phyloP scores from a whole-genome alignment of 2,113 vertebrate genomes.

The Prionailurus viverrinus region DNA sequence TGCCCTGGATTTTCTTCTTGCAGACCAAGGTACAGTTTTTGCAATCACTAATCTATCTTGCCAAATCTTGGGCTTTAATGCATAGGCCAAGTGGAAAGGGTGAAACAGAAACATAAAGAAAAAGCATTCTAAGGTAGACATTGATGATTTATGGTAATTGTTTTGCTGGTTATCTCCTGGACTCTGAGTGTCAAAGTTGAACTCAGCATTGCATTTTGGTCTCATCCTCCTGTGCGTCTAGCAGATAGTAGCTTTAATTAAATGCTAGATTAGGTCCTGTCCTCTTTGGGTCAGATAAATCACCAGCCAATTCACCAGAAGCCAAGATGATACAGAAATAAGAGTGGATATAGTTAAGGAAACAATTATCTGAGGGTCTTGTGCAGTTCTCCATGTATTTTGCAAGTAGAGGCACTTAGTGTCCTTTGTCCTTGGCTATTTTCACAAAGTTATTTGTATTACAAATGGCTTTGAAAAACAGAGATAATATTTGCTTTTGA shows the following conservation, averaged over 20 bases:
- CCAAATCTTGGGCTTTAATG: not conserved
- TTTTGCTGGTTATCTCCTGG: not conserved
- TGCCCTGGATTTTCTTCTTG: not conserved
- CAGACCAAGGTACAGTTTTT: not conserved
- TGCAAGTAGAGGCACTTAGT: not conserved
- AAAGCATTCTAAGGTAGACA: not conserved
- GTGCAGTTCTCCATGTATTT: not conserved
- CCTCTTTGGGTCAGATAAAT: not conserved
- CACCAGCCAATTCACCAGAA: not conserved
- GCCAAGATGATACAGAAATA: not conserved
- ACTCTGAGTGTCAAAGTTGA: not conserved
- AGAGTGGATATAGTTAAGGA: not conserved
- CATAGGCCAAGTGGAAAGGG: not conserved
- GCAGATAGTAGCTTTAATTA: not conserved
- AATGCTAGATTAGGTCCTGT: not conserved
- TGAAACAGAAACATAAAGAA: not conserved
- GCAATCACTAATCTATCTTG: not conserved
- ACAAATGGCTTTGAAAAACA: not conserved
- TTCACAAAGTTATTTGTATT: not conserved
- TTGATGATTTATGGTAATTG: not conserved
- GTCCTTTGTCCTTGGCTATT: not conserved
- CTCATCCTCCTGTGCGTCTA: not conserved
- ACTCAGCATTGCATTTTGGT: not conserved
- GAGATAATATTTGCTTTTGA: not conserved
- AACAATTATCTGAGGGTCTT: not conserved